A percentile compares a stretch with the other conserved stretches of the same genome.
Conservation (phyloP, 2,113 vertebrate species). For the Catharus bicknelli region DNA sequence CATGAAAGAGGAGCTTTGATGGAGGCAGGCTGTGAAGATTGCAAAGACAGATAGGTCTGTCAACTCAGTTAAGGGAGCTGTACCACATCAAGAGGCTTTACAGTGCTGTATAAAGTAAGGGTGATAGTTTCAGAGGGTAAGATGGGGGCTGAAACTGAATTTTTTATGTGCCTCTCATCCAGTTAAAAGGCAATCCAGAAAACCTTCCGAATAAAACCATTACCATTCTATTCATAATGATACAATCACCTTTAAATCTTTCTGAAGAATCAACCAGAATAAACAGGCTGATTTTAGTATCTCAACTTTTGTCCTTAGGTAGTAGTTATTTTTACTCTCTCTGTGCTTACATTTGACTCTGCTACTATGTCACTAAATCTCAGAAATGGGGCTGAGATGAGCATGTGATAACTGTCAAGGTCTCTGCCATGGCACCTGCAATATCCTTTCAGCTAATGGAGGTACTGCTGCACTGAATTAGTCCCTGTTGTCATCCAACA, state of each 20-base stretch:
- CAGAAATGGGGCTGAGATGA: not conserved
- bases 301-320: not conserved
- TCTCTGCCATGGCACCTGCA: not conserved
- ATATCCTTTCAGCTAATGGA: not conserved
- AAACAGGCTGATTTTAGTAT: not conserved
- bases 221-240: not conserved
- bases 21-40: not conserved
- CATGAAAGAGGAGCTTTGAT: not conserved
- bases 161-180: not conserved
- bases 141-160: not conserved
- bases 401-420: accelerated
- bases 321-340: not conserved
- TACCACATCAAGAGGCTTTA: not conserved
- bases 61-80: not conserved
- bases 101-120: not conserved
- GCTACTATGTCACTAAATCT: not conserved
- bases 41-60: not conserved
- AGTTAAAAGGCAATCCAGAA: not conserved
- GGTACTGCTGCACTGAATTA: not conserved
- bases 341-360: not conserved
- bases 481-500: not conserved
- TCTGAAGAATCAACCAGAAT: not conserved
- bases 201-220: not conserved
- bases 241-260: not conserved
- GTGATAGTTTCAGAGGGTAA: not conserved